phyloP scores from a whole-genome alignment of 2,797 vertebrate genomes.

The Hemitrygon akajei region DNA sequence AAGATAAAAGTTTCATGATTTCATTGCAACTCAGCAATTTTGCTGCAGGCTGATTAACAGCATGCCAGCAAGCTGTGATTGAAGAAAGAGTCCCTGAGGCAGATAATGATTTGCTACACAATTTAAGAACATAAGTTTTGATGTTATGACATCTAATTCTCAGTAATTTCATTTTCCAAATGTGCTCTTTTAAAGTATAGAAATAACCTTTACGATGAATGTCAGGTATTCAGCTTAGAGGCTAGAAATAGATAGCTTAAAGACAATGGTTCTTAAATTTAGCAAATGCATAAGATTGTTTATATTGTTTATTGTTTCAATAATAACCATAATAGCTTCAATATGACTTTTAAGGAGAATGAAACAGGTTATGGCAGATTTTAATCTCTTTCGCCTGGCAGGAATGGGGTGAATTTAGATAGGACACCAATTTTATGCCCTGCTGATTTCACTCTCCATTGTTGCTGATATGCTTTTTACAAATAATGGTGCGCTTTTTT shows the following conservation, averaged over 20 bases:
- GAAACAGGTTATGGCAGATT: neutral
- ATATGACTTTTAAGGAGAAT: neutral
- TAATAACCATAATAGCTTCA: neutral
- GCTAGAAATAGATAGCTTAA: neutral
- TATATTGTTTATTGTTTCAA: neutral
- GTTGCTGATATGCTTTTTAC: neutral
- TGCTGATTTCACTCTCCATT: neutral
- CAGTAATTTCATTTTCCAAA: neutral
- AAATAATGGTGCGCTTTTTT: neutral
- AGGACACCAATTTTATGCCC: neutral
- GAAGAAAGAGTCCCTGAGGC: conserved; percentile 10
- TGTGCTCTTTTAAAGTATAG: neutral
- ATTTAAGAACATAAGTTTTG: neutral
- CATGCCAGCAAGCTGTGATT: neutral
- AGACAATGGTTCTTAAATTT: neutral
- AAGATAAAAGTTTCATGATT: neutral
- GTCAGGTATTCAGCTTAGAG: neutral
- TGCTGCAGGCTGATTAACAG: neutral
- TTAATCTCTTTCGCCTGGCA: neutral
- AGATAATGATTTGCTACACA: conserved; percentile 22
- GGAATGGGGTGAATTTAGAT: neutral
- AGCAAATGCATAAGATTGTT: neutral
- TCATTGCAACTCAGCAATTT: neutral
- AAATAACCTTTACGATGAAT: neutral
- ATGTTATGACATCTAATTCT: neutral